Percentiles rank a stretch among this genome's conserved stretches.
Conservation (phyloP, 2,888 invertebrate genomes). For the Homarus gammarus region DNA sequence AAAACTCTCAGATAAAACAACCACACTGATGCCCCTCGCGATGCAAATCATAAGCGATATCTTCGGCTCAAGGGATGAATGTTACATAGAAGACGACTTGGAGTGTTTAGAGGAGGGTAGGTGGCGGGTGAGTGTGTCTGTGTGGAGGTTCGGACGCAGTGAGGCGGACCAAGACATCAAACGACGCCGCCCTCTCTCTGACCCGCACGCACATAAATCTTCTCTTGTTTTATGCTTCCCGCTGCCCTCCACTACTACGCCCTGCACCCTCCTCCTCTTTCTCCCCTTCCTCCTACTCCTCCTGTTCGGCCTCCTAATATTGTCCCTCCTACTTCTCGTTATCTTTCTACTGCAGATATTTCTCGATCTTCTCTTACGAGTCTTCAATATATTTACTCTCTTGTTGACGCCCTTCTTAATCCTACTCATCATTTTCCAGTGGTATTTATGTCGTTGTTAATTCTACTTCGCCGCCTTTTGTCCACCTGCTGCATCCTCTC, state of each 20-base stretch:
- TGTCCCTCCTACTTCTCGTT: neutral
- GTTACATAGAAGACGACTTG: neutral
- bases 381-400: too few species aligned
- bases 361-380: too few species aligned
- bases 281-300: neutral
- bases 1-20: neutral
- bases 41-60: neutral
- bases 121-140: neutral
- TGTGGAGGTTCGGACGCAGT: conserved; percentile 20
- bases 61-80: neutral
- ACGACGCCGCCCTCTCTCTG: conserved; percentile 28
- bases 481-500: neutral
- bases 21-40: neutral
- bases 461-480: too few species aligned
- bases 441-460: too few species aligned
- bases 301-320: neutral
- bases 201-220: conserved; percentile 33
- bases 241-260: neutral
- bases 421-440: too few species aligned
- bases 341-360: too few species aligned
- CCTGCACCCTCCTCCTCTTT: neutral
- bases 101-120: neutral
- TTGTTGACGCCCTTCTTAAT: too few species aligned
- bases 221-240: conserved; percentile 30
- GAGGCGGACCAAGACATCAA: conserved; percentile 1